Evolutionary conservation across 2,888 invertebrate genomes (phyloP), one percentile per base, ranked within the genome.

Genomic region (Drosophila multiciliata): DNA sequence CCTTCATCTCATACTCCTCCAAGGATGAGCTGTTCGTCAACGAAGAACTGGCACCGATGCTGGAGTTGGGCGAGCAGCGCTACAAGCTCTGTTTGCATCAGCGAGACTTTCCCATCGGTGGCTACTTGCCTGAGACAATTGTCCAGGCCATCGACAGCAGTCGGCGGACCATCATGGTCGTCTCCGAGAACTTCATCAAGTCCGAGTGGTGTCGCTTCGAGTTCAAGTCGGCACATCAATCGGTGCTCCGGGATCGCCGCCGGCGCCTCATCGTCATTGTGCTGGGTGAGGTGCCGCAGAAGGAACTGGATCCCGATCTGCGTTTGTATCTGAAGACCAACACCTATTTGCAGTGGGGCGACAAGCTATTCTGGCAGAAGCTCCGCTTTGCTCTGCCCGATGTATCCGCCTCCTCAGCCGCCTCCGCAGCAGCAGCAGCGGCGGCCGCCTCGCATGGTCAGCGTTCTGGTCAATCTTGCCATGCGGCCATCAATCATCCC

Each of bases 171-270:
- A 96, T 99, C 76, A 96, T 99, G 91, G 96, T 99, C 73, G 94
- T 99, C 79, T 98, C 98, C n/a, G 97, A 97, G 93, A 97, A 97
- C 94, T 99, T 98, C 94, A 95, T 99, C 82, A 96, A 97, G 93
- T 97, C 97, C 92, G 98, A 99, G 93, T 99, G 99, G 99, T 96
- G 97, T 91, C 95, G 97, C 84, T 97, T 98, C 93, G 99, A 99
- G 94, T 98, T 99, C 93, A 98, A 98, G 94, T 97, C 97, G 82
- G 98, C 98, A 50, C 95, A 98, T 78, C 97, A 97, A 92, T 97
- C 98, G 92, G 97, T 98, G 83, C 94, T 98, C 84, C 96, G 97
- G 91, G 97, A 97, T 94, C 95, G 96, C 92, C 95, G 96, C 91
- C 96, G 97, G 89, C 96, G 97, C 92, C 95, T 98, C 91, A 97